These are phyloP conservation scores for Drosophila virilis DNA, from an alignment of 1,140 invertebrate species.

Conservation along the genomic window DNA sequence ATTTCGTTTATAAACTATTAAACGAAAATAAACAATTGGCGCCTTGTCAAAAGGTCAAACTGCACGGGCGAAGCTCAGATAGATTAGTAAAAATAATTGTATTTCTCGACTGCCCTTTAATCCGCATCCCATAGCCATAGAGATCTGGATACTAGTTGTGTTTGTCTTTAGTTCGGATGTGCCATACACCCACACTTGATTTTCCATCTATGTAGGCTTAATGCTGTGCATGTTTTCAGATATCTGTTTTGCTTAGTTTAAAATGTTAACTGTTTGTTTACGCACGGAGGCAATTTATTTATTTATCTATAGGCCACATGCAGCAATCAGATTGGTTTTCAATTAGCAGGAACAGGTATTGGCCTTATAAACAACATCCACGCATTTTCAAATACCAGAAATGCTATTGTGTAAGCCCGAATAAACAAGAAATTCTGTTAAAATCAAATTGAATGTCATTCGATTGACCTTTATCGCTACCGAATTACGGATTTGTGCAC, in stretches of 20 bases:
- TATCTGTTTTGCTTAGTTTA: conserved; percentile 31
- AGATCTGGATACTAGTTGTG: neutral
- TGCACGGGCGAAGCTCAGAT: conserved; percentile 2
- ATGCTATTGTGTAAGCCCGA: conserved; percentile 4
- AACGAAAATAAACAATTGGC: neutral
- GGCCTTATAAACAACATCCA: conserved; percentile 10
- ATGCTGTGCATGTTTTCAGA: neutral
- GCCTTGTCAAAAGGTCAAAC: conserved; percentile 9
- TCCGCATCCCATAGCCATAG: neutral
- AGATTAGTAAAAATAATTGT: neutral
- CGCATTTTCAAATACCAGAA: conserved; percentile 17
- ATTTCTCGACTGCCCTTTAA: conserved; percentile 7
- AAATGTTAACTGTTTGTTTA: conserved; percentile 6
- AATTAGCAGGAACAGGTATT: conserved; percentile 39
- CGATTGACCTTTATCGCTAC: neutral
- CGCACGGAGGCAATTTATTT: conserved; percentile 36
- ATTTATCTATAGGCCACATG: conserved; percentile 46
- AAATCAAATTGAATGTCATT: conserved; percentile 8
- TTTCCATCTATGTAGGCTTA: conserved; percentile 9
- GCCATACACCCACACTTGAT: conserved; percentile 3
- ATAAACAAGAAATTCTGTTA: conserved; percentile 21
- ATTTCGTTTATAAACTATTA: conserved; percentile 1
- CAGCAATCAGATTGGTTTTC: conserved; percentile 17
- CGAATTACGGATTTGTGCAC: neutral
- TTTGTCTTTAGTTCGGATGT: conserved; percentile 7